Evolutionary conservation across 2,888 invertebrate genomes (phyloP).

Genomic region (Leptura quadrifasciata): DNA sequence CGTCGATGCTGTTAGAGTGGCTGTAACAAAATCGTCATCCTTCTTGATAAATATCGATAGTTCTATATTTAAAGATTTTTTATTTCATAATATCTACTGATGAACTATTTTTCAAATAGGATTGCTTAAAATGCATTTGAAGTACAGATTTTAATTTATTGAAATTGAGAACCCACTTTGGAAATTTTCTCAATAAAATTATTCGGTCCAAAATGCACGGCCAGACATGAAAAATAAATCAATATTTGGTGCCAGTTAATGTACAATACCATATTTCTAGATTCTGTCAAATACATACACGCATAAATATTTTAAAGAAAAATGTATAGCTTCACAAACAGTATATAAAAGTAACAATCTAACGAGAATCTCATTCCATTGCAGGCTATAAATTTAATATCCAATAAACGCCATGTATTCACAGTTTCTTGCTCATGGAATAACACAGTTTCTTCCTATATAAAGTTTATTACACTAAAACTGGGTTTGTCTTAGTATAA

Average conservation of each 20-base stretch:
- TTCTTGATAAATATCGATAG: too few species aligned
- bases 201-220: too few species aligned
- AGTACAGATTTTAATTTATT: too few species aligned
- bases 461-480: slow-evolving; percentile 2
- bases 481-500: not conserved
- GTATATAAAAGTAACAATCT: slow-evolving; percentile 17
- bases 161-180: too few species aligned
- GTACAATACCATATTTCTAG: not conserved
- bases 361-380: not conserved
- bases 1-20: too few species aligned
- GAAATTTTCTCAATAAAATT: too few species aligned
- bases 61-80: too few species aligned
- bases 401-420: slow-evolving; percentile 12
- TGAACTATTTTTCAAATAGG: too few species aligned
- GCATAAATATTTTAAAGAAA: not conserved
- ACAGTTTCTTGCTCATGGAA: not conserved
- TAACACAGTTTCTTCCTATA: slow-evolving; percentile 10
- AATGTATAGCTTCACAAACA: slow-evolving; percentile 7
- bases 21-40: too few species aligned
- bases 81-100: too few species aligned
- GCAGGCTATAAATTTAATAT: slow-evolving; percentile 14
- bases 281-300: not conserved
- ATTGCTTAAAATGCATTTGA: too few species aligned
- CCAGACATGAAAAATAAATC: not conserved
- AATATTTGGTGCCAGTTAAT: not conserved